Evolutionary conservation across 2,113 vertebrate genomes (phyloP).

Genomic region (Willisornis vidua): DNA sequence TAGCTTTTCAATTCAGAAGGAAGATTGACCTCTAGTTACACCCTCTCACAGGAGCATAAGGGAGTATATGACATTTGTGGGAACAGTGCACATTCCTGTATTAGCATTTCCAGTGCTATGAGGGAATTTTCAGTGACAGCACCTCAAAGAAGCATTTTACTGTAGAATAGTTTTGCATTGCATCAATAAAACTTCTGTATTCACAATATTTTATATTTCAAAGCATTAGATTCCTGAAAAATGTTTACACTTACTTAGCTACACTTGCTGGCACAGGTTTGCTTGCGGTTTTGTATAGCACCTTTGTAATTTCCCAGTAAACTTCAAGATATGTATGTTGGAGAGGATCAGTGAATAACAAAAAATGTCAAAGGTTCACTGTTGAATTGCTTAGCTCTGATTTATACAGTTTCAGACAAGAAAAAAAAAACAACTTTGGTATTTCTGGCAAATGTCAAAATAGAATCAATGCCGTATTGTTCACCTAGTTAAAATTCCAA

Average conservation of each 20-base stretch:
- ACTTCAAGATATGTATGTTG: neutral
- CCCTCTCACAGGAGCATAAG: neutral
- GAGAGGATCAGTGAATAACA: neutral
- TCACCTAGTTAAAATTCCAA: constrained; percentile 46
- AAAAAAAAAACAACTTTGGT: neutral
- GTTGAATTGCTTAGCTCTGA: neutral
- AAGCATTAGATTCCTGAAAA: neutral
- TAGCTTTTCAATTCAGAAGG: neutral
- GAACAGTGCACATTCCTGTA: neutral
- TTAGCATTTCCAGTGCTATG: neutral
- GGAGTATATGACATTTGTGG: neutral
- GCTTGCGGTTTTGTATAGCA: neutral
- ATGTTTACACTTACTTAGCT: neutral
- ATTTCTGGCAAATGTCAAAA: constrained; percentile 50
- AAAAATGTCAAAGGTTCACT: neutral
- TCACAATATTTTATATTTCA: neutral
- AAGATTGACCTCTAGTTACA: neutral
- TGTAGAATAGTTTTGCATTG: neutral
- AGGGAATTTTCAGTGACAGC: neutral
- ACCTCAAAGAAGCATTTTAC: neutral
- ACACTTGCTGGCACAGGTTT: neutral
- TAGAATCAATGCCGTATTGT: constrained; percentile 61
- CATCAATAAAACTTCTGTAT: neutral
- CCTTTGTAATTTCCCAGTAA: neutral
- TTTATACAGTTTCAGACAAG: constrained; percentile 9